phyloP scores from a whole-genome alignment of 2,888 invertebrate species.

The Agrenia bidenticulata region DNA sequence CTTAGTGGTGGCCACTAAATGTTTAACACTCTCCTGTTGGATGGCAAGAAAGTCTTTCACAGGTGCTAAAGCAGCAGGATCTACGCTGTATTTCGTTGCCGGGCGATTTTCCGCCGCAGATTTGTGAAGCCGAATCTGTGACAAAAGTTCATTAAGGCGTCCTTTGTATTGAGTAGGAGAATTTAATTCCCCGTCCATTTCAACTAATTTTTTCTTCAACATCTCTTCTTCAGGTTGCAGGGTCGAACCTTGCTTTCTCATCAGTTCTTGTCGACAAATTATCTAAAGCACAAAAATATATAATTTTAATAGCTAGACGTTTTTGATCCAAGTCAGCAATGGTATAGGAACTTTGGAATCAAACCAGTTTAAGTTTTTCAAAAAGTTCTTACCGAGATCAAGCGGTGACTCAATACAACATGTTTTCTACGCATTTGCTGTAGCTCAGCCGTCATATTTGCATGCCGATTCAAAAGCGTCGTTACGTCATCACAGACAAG shows the following conservation, averaged over 20 bases:
- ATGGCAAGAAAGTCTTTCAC: constrained; percentile 73
- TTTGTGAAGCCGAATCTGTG: constrained; percentile 76
- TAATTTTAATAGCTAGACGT: not conserved
- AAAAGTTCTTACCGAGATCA: constrained; percentile 67
- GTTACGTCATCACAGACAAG: constrained; percentile 75
- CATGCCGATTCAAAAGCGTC: constrained; percentile 76
- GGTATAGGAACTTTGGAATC: not conserved
- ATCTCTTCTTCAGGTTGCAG: constrained; percentile 88
- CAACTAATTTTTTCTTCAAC: constrained; percentile 80
- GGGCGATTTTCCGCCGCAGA: constrained; percentile 60
- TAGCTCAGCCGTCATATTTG: constrained; percentile 75
- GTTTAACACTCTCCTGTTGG: constrained; percentile 86
- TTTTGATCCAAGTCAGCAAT: not conserved
- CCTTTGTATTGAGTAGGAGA: constrained; percentile 92
- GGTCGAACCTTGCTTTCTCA: constrained; percentile 82
- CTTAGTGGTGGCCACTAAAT: constrained; percentile 79
- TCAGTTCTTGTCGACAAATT: constrained; percentile 81
- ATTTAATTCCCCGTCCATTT: constrained; percentile 80
- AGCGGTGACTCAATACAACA: constrained; percentile 77
- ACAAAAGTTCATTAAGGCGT: constrained; percentile 83
- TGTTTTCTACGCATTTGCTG: constrained; percentile 79
- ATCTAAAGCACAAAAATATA: constrained; percentile 63
- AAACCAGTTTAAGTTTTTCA: not conserved
- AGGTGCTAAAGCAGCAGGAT: constrained; percentile 63
- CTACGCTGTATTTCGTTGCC: constrained; percentile 76